Evolutionary conservation across 2,888 invertebrate species (phyloP).

Genomic region (Sinhomidia bicolor): DNA sequence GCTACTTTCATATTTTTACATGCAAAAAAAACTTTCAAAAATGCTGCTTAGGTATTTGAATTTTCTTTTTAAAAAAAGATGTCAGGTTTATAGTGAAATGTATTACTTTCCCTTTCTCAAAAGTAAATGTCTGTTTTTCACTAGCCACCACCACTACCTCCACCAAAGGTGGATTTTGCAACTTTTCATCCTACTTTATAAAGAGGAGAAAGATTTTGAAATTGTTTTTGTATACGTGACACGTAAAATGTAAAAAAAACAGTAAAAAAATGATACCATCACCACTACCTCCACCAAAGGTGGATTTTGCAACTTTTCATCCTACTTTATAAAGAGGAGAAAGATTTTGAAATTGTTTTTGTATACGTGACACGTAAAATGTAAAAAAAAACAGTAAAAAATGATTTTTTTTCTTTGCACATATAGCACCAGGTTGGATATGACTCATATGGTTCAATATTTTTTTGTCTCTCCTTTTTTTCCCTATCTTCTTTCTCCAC

Average conservation of each 20-base stretch:
- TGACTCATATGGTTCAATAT: neutral
- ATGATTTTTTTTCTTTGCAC: neutral
- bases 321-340: too few relatives aligned
- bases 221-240: neutral
- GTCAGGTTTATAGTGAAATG: too few relatives aligned
- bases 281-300: too few relatives aligned
- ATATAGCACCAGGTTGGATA: too few relatives aligned
- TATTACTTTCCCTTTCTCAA: too few relatives aligned
- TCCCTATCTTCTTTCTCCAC: neutral
- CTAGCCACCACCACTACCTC: too few relatives aligned
- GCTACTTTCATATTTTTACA: too few relatives aligned
- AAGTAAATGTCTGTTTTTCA: too few relatives aligned
- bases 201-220: too few relatives aligned
- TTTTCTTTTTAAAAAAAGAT: too few relatives aligned
- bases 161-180: neutral
- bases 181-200: neutral
- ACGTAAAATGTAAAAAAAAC: neutral
- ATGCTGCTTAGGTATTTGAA: too few relatives aligned
- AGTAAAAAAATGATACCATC: neutral
- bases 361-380: neutral
- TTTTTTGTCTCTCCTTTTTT: neutral
- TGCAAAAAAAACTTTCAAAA: too few relatives aligned
- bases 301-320: neutral
- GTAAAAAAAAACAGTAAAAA: neutral
- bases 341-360: conserved; percentile 11